Percentiles rank a stretch among this genome's conserved stretches.
These are phyloP conservation scores for Maccullochella peelii DNA, from an alignment of 2,113 vertebrate genomes.

Conservation along the genomic window DNA sequence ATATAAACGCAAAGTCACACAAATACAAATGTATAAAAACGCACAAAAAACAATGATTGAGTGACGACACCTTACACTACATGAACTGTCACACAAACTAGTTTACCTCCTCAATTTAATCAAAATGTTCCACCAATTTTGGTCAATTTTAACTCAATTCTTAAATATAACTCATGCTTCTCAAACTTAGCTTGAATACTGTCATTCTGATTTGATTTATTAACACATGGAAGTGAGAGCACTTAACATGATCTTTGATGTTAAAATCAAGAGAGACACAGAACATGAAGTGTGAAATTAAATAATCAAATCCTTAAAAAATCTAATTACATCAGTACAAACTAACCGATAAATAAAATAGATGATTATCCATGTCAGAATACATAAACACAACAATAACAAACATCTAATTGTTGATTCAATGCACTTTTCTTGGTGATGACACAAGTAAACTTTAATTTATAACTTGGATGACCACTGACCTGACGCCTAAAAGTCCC, in stretches of 20 bases:
- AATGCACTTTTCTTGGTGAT: neutral
- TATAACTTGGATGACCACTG: neutral
- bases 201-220: neutral
- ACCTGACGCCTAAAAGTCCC: neutral
- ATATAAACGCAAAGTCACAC: neutral
- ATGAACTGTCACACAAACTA: neutral
- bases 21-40: neutral
- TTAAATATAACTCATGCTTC: neutral
- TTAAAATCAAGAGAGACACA: neutral
- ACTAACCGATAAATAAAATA: neutral
- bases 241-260: neutral
- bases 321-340: neutral
- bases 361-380: neutral
- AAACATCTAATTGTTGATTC: neutral
- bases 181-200: neutral
- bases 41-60: neutral
- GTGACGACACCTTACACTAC: neutral
- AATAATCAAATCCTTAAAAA: neutral
- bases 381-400: neutral
- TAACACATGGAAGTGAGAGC: neutral
- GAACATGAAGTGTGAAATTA: neutral
- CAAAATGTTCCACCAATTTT: neutral
- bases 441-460: neutral
- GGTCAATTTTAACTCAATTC: neutral
- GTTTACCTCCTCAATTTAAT: neutral